phyloP scores from a whole-genome alignment of 2,113 vertebrate genomes.

The Cyprinodon brontotheroides region DNA sequence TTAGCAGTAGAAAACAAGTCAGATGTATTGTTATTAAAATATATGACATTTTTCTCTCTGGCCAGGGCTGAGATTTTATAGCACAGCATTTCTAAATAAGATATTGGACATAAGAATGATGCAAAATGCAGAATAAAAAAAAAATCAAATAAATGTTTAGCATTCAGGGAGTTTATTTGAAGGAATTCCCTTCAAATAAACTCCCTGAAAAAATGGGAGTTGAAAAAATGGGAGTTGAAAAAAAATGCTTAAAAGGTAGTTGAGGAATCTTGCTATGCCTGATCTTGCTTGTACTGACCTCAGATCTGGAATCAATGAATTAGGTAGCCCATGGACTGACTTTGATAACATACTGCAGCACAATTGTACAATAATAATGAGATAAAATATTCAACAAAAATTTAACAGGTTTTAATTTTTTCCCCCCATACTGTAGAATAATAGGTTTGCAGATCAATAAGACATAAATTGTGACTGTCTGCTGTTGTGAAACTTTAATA shows the following conservation, averaged over 20 bases:
- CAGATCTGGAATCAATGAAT: conserved; percentile 4
- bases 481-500: no score
- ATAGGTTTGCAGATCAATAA: no score
- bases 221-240: neutral
- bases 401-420: no score
- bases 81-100: conserved; percentile 7
- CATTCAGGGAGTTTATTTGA: neutral
- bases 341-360: conserved; percentile 3
- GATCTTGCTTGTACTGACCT: neutral
- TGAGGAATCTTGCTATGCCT: neutral
- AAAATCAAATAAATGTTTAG: neutral
- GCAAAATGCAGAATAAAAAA: conserved; percentile 11
- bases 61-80: conserved; percentile 28
- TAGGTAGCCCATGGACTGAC: neutral
- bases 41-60: conserved; percentile 41
- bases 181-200: neutral
- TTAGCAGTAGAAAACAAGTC: conserved; percentile 60
- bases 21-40: conserved; percentile 63
- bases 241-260: neutral
- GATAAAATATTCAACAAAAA: no score
- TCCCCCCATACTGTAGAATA: no score
- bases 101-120: neutral
- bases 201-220: neutral
- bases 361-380: no score
- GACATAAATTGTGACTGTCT: no score